Base-by-base conservation (phyloP, 2,797 vertebrate genomes). In the Philypnodon macrostomus region DNA sequence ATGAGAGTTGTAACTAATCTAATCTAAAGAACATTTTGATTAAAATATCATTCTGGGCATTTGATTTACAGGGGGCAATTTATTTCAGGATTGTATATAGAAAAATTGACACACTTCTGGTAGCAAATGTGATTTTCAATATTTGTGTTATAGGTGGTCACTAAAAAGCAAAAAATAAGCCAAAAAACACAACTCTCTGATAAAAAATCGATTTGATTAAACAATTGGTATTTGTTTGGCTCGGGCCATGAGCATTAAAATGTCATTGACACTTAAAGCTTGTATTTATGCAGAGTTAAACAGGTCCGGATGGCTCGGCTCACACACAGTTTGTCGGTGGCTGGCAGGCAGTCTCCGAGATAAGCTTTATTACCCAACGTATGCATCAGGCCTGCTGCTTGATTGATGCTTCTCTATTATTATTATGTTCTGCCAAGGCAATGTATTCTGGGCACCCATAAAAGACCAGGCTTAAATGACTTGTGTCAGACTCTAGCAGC, bases 341-440 rank as follows among this genome's bases (percentile, higher is more conserved):
- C 61, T 65, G n/a, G n/a, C n/a, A n/a, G n/a, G n/a, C n/a, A n/a
- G n/a, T 83, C 62, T 84, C 87, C 80, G 75, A 88, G 90, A 91
- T 91, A 89, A 91, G 88, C 83, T 83, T 88, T 87, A 89, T 86
- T 88, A 80, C 84, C n/a, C n/a, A 69, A 77, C 70, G 77, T 84
- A 72, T 80, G 82, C 82, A 73, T 65, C 38, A 61, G 67, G 53
- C 63, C n/a, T n/a, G n/a, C 63, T 5, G 55, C 70, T 63, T 90
- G 90, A 90, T 88, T 86, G 87, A 90, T 89, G 86, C 77, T 56
- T 39, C 70, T 80, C 81, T 75, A 79, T 89, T 90, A 88, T 86
- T 86, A 83, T 84, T 70, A 77, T 77, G 75, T 77, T 67, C 71
- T 53, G 75, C 74, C 56, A 19, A 77, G 80, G 83, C 83, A 86